Percentiles rank a stretch among this genome's conserved stretches.
These are phyloP conservation scores for Emys orbicularis DNA, from an alignment of 2,797 vertebrate genomes.

Conservation along the genomic window DNA sequence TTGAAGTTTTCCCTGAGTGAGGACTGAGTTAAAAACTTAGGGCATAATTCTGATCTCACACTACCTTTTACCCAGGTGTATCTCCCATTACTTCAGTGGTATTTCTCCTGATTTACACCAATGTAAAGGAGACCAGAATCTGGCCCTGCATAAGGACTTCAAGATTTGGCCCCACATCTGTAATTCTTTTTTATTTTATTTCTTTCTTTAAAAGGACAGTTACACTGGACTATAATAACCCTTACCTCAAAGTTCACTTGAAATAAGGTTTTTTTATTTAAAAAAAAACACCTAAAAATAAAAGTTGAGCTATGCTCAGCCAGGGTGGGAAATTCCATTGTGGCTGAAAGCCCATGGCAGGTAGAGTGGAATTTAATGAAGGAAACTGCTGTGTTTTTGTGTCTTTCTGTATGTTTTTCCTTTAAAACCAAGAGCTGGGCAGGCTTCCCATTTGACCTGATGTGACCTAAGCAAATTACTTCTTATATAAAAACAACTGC, in stretches of 20 bases:
- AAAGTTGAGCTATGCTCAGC: conserved; percentile 82
- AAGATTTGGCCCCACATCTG: conserved; percentile 36
- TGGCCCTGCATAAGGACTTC: conserved; percentile 29
- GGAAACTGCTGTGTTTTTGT: conserved; percentile 90
- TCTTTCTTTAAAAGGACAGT: conserved; percentile 65
- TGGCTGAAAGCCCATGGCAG: conserved; percentile 88
- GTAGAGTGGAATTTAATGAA: conserved; percentile 90
- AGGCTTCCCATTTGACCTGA: conserved; percentile 88
- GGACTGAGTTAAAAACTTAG: conserved; percentile 65
- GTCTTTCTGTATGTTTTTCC: conserved; percentile 91
- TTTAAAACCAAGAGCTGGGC: conserved; percentile 89
- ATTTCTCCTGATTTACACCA: conserved; percentile 61
- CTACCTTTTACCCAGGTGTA: conserved; percentile 43
- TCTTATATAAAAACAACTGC: conserved; percentile 91
- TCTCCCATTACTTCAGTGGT: conserved; percentile 59
- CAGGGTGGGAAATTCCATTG: conserved; percentile 90
- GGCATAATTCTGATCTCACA: conserved; percentile 51
- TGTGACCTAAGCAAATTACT: conserved; percentile 88
- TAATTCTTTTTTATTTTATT: conserved; percentile 55
- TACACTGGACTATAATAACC: conserved; percentile 77
- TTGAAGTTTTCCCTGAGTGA: conserved; percentile 41
- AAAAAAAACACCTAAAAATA: conserved; percentile 77
- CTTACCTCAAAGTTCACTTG: conserved; percentile 79
- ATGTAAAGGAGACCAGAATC: conserved; percentile 60
- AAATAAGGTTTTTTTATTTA: conserved; percentile 78